A percentile compares a stretch with the other conserved stretches of the same genome.
Conservation (phyloP, 2,888 invertebrate genomes). For the Laspeyria flexula region DNA sequence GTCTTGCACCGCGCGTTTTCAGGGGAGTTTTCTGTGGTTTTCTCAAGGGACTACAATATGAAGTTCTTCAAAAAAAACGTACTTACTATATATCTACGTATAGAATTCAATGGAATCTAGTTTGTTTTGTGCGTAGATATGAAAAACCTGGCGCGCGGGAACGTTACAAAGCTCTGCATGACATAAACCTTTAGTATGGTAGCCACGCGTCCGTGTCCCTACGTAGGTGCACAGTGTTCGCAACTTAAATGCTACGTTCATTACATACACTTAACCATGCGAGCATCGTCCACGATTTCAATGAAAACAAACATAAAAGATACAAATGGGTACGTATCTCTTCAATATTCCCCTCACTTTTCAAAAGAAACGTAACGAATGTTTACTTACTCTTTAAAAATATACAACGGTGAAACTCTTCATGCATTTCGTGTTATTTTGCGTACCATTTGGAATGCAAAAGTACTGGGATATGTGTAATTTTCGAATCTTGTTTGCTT, state of each 20-base stretch:
- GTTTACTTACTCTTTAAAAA: conserved; percentile 35
- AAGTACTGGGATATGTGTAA: conserved; percentile 41
- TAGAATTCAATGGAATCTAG: too few relatives aligned
- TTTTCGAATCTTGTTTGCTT: conserved; percentile 34
- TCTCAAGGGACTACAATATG: too few relatives aligned
- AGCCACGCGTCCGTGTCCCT: not conserved
- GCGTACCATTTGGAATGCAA: conserved; percentile 34
- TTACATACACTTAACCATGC: conserved; percentile 9
- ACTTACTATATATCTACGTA: too few relatives aligned
- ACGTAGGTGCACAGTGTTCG: not conserved
- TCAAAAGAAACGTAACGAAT: conserved; percentile 33
- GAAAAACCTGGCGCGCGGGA: not conserved
- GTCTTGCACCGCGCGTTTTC: too few relatives aligned
- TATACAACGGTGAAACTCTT: conserved; percentile 30
- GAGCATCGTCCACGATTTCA: conserved; percentile 9
- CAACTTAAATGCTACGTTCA: conserved; percentile 20
- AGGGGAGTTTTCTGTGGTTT: too few relatives aligned
- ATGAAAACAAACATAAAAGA: conserved; percentile 25
- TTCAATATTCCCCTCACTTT: conserved; percentile 26
- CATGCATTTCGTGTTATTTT: conserved; percentile 39
- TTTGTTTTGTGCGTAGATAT: not conserved
- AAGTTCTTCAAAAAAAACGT: too few relatives aligned
- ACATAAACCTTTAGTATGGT: too few relatives aligned
- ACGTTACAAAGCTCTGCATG: too few relatives aligned
- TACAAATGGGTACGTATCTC: not conserved